Conservation (phyloP, 2,888 invertebrate species). For the Xylota sylvarum region DNA sequence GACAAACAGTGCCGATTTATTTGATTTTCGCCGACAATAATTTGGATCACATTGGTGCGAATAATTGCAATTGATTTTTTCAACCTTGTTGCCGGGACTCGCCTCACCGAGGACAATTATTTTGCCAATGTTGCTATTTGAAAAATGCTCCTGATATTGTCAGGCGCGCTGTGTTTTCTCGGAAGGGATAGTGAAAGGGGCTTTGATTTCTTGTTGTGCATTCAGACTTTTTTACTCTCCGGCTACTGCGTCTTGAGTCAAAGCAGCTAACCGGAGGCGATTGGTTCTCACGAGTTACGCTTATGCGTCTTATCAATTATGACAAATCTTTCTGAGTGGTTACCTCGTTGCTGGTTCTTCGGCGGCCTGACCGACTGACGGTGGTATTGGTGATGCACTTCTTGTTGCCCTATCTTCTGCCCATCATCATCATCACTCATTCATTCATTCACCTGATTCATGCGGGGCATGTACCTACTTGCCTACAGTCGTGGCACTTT, state of each 20-base stretch:
- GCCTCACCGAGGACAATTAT: slow-evolving; percentile 57
- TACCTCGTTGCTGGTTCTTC: slow-evolving; percentile 77
- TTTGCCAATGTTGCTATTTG: slow-evolving; percentile 75
- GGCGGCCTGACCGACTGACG: background rate
- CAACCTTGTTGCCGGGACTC: slow-evolving; percentile 7
- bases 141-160: slow-evolving; percentile 71
- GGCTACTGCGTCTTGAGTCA: slow-evolving; percentile 10
- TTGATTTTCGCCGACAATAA: slow-evolving; percentile 77
- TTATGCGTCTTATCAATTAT: slow-evolving; percentile 83
- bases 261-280: slow-evolving; percentile 65
- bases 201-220: slow-evolving; percentile 72
- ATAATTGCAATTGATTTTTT: slow-evolving; percentile 77
- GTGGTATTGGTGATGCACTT: slow-evolving; percentile 42
- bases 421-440: slow-evolving; percentile 72
- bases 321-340: slow-evolving; percentile 85
- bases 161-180: slow-evolving; percentile 53
- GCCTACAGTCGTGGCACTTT: slow-evolving; percentile 14
- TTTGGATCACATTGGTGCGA: slow-evolving; percentile 77
- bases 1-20: slow-evolving; percentile 76
- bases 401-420: slow-evolving; percentile 53
- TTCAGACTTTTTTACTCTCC: slow-evolving; percentile 32
- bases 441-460: slow-evolving; percentile 71
- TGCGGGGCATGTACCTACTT: slow-evolving; percentile 37
- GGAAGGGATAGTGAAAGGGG: slow-evolving; percentile 65
- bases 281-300: slow-evolving; percentile 73